Percentiles rank a stretch among this genome's conserved stretches.
Evolutionary conservation across 1,140 invertebrate species (phyloP).

Genomic region (Ylistrum balloti): DNA sequence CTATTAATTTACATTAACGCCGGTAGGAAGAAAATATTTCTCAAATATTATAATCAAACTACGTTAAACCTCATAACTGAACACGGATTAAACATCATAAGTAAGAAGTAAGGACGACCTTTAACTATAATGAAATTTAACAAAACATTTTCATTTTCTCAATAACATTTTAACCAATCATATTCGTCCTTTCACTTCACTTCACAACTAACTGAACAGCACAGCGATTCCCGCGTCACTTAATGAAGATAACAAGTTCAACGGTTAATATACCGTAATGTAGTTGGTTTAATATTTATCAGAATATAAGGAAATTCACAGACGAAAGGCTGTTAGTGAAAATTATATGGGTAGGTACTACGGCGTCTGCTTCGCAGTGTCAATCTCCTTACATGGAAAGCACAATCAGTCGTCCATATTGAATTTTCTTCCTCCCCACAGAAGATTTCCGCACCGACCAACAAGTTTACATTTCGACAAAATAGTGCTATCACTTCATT

Average conservation of each 20-base stretch:
- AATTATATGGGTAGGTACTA: neutral
- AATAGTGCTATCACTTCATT: neutral
- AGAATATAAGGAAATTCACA: neutral
- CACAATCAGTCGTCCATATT: slow-evolving; percentile 38
- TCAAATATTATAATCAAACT: neutral
- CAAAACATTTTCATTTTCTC: too few relatives aligned
- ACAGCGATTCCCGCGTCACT: slow-evolving; percentile 19
- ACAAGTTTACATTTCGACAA: neutral
- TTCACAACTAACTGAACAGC: neutral
- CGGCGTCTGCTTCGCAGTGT: neutral
- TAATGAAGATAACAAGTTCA: neutral
- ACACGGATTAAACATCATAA: too few relatives aligned
- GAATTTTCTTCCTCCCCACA: slow-evolving; percentile 32
- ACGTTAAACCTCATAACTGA: too few relatives aligned
- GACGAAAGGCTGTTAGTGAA: neutral
- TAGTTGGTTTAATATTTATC: neutral
- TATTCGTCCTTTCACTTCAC: neutral
- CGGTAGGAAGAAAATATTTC: neutral
- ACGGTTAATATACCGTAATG: neutral
- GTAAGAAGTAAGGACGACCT: too few relatives aligned
- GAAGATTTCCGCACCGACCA: neutral
- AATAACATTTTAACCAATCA: neutral
- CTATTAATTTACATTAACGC: neutral
- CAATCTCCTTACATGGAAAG: slow-evolving; percentile 33
- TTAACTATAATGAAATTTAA: too few relatives aligned